Evolutionary conservation across 2,797 vertebrate genomes (phyloP), one percentile per base, ranked within the genome.

Genomic region (Carcharodon carcharias): DNA sequence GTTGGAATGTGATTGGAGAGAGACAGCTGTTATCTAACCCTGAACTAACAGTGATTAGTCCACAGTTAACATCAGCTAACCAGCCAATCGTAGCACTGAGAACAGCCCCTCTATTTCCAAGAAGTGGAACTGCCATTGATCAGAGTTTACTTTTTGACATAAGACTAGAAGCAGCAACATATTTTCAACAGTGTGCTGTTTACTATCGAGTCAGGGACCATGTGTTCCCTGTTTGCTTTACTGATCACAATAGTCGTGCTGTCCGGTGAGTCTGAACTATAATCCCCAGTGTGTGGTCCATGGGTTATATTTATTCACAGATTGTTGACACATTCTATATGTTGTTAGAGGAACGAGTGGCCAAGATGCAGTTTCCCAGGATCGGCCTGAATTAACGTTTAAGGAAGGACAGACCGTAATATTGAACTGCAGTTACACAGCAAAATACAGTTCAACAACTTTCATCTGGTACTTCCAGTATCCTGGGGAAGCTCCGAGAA

Each of bases 51-150:
- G 31, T 77, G 71, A 77, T 77, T 77, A 71, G 28, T 35, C 1
- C 2, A n/a, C 31, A 1, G 71, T 11, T 35, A 8, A 31, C 28
- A 28, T 77, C 71, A 35, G 71, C 6, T 35, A 7, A n/a, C 31
- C 71, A 77, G 28, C 31, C 31, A 77, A 77, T 77, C n/a, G n/a
- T n/a, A n/a, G n/a, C n/a, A n/a, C n/a, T n/a, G n/a, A n/a, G n/a
- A n/a, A n/a, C n/a, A n/a, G n/a, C 11, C 8, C 2, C 7, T 0
- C 31, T 9, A 1, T 11, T 77, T 1, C 5, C 16, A 21, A 50
- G 7, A 85, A 45, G 40, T 16, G 16, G 6, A 6, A 0, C 0
- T 87, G 45, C 6, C 40, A 3, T 40, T 45, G 40, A 50, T 87
- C 82, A 23, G 16, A 87, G 16, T 23, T 50, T 23, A 50, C 0